Evolutionary conservation across 2,113 vertebrate genomes (phyloP).

Genomic region (Cisticola juncidis): DNA sequence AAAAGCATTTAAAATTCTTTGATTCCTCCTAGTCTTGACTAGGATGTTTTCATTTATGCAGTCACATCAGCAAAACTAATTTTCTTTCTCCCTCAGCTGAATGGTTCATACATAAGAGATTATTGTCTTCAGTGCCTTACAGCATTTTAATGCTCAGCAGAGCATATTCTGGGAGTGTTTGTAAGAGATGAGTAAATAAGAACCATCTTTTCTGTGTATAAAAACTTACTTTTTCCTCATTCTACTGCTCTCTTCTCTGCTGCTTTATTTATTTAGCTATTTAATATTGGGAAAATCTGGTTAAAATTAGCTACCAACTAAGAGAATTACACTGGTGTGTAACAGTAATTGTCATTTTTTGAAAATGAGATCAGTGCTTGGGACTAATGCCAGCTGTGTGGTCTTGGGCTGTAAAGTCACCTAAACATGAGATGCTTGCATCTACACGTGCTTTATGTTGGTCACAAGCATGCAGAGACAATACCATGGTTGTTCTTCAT

Average conservation of each 20-base stretch:
- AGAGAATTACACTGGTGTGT: neutral
- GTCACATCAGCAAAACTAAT: neutral
- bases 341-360: neutral
- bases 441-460: neutral
- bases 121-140: neutral
- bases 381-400: neutral
- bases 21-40: neutral
- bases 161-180: neutral
- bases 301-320: neutral
- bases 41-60: neutral
- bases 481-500: rapidly evolving
- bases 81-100: neutral
- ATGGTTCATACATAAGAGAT: neutral
- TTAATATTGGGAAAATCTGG: neutral
- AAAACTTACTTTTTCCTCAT: neutral
- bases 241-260: neutral
- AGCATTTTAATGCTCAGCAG: neutral
- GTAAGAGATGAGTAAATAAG: neutral
- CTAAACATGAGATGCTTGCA: neutral
- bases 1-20: neutral
- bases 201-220: neutral
- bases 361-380: neutral
- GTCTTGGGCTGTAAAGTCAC: neutral
- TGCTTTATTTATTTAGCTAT: neutral
- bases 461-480: neutral